Base-by-base conservation (phyloP, 2,888 invertebrate species). In the Zeuzera pyrina region DNA sequence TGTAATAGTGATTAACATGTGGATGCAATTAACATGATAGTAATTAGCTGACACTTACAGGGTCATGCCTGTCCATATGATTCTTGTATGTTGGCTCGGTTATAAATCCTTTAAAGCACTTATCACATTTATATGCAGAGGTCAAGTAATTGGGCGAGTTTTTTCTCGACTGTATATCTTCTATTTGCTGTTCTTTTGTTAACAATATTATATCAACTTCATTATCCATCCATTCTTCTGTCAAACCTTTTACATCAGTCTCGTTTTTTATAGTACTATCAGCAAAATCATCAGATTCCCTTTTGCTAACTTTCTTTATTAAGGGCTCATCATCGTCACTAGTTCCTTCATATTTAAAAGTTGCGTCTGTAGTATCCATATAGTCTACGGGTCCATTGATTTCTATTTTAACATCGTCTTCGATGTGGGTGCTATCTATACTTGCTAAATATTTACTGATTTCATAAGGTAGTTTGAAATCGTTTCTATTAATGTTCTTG, bases 101-200 rank as follows among this genome's bases (percentile, higher is more conserved):
- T 21, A 74, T 59, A 22, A 77, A 81, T 0, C 81, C 79, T 34
- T 72, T 76, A 7, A 38, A 79, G 8, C 79, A 81, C 1, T 49
- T 45, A 0, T 69, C 59, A 23, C 79, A 79, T 23, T 76, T 76
- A 21, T 68, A 76, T 2, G 63, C 52, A 0, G 72, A 69, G 6
- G 67, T 67, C 0, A 52, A 30, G 33, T 77, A 81, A 16, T 77
- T 79, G 0, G 47, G 34, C 0, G 71, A 59, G 0, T 36, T 37
- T 30, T 65, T 72, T 12, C 78, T 46, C 0, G 47, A 41, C 2
- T 55, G 32, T 0, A 79, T 39, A 21, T 78, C 79, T 0, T 57
- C 45, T 0, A 68, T 29, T 21, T 78, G 79, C 19, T 81, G 49
- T 2, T 70, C 58, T 13, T 62, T 61, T 0, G 47, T 64, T 14